Evolutionary conservation across 2,888 invertebrate species (phyloP), one percentile per base, ranked within the genome.

Genomic region (Meandrusa payeni): DNA sequence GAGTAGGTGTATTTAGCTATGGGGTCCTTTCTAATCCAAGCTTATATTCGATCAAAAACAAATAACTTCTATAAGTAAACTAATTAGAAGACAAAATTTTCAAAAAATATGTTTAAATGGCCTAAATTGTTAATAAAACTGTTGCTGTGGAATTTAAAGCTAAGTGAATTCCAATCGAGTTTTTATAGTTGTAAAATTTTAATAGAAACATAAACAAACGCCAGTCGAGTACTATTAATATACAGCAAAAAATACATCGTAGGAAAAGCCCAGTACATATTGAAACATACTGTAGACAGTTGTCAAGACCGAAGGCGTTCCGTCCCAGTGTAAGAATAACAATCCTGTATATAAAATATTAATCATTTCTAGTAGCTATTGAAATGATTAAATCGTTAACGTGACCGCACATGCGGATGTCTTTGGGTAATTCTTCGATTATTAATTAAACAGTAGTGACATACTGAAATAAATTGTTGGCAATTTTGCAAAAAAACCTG

Each of bases 181-280:
- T 20, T n/a, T 20, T 5, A 2, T 19, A 29, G 42, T 36, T 36
- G 5, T 23, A 1, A 2, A 20, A 15, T 2, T 24, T 10, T 7
- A 0, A 42, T 28, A 20, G 10, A 23, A 28, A 34, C 10, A 2
- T 11, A 24, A 19, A 31, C 13, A 7, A 9, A 13, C n/a, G n/a
- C 20, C 2, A 12, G 6, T 5, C 15, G 4, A n/a, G 28, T 24
- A 9, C 26, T 36, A 37, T 32, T 19, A 31, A 37, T 26, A 43
- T 6, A 9, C 1, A 19, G 12, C 20, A 37, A 43, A 37, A 43
- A 36, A 34, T 34, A 6, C 24, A 15, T 43, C 19, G 24, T 12
- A 38, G 43, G 37, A 43, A 43, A 43, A 43, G 37, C 37, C 43
- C 43, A 19, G 13, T 13, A 33, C 1, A 11, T 13, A 42, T 42